Conservation (phyloP, 2,797 vertebrate species). For the Scarus forsteni region DNA sequence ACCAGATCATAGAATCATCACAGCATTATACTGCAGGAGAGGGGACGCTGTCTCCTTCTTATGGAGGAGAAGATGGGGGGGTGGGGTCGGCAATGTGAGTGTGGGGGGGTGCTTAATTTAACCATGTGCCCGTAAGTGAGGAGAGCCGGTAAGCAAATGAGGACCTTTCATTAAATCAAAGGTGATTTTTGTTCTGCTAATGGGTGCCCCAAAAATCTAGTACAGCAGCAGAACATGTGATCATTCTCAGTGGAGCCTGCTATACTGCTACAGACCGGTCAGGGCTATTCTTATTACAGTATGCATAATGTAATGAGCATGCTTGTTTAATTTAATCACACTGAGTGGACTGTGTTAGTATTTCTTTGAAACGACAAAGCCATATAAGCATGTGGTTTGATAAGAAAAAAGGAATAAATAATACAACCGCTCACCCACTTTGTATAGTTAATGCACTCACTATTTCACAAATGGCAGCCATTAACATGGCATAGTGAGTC, state of each 20-base stretch:
- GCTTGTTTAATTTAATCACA: slow-evolving; percentile 84
- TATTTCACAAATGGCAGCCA: slow-evolving; percentile 68
- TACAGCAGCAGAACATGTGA: slow-evolving; percentile 80
- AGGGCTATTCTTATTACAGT: slow-evolving; percentile 85
- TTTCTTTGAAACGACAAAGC: slow-evolving; percentile 77
- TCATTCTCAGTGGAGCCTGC: slow-evolving; percentile 80
- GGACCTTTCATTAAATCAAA: slow-evolving; percentile 87
- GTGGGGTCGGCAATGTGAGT: slow-evolving; percentile 16
- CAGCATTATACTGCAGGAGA: slow-evolving; percentile 79
- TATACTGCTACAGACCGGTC: slow-evolving; percentile 77
- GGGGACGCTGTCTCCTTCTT: slow-evolving; percentile 79
- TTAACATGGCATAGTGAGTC: slow-evolving; percentile 69
- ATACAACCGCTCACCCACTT: slow-evolving; percentile 67
- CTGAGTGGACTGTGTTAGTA: slow-evolving; percentile 81
- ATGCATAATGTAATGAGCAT: slow-evolving; percentile 85
- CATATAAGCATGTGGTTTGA: slow-evolving; percentile 65
- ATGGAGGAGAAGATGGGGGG: slow-evolving; percentile 65
- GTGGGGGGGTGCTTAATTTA: slow-evolving; percentile 76
- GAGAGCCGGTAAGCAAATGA: slow-evolving; percentile 84
- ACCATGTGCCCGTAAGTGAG: slow-evolving; percentile 83
- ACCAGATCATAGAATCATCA: slow-evolving; percentile 85
- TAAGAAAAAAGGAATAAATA: slow-evolving; percentile 76
- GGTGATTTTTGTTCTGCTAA: slow-evolving; percentile 87
- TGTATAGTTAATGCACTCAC: slow-evolving; percentile 67
- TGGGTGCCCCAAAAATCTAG: slow-evolving; percentile 84